phyloP scores from a whole-genome alignment of 2,797 vertebrate genomes.

The Pipistrellus nathusii region DNA sequence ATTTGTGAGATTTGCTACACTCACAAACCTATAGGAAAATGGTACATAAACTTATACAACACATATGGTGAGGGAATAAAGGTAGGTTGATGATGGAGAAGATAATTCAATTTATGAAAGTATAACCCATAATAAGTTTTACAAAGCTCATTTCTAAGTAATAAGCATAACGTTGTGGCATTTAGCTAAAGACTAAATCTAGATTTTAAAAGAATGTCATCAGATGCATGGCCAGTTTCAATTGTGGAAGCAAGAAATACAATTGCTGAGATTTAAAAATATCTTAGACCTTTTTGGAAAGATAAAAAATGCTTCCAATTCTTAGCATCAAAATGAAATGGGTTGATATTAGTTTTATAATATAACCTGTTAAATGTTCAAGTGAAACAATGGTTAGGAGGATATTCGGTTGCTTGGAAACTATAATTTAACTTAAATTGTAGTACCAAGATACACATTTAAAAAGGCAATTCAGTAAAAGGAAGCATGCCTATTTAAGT shows the following conservation, averaged over 20 bases:
- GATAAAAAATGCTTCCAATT: slow-evolving; percentile 60
- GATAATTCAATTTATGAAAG: background rate
- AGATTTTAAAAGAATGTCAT: background rate
- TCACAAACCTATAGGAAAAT: background rate
- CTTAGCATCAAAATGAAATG: slow-evolving; percentile 74
- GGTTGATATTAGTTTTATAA: slow-evolving; percentile 72
- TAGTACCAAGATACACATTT: slow-evolving; percentile 38
- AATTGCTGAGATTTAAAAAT: slow-evolving; percentile 73
- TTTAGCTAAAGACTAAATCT: background rate
- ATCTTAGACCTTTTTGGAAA: slow-evolving; percentile 58
- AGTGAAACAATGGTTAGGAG: slow-evolving; percentile 78
- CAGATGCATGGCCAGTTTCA: background rate
- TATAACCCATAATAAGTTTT: background rate
- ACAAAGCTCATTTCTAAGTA: background rate
- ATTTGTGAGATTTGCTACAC: background rate
- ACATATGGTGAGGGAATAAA: background rate
- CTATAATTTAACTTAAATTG: slow-evolving; percentile 79
- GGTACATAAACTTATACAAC: background rate
- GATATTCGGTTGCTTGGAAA: slow-evolving; percentile 72
- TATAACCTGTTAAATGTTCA: slow-evolving; percentile 78
- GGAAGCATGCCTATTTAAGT: slow-evolving; percentile 71
- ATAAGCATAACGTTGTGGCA: background rate
- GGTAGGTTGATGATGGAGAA: background rate
- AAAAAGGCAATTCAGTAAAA: slow-evolving; percentile 72
- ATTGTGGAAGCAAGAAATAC: slow-evolving; percentile 19